phyloP scores from a whole-genome alignment of 1,140 invertebrate species.

The Scylla paramamosain region DNA sequence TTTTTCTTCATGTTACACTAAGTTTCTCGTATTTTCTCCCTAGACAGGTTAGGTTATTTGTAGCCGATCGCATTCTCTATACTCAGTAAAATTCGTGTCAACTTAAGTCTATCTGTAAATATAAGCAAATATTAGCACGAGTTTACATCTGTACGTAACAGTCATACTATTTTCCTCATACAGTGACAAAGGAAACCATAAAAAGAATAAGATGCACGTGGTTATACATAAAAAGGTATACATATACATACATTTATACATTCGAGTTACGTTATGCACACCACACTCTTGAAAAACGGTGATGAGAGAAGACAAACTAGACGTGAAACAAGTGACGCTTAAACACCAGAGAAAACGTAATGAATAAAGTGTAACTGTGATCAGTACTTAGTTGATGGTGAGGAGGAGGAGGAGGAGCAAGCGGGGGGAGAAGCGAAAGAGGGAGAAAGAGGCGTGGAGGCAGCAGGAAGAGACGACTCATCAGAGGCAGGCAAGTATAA shows the following conservation, averaged over 20 bases:
- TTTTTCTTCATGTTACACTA: not conserved
- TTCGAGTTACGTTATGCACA: not conserved
- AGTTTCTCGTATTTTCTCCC: not conserved
- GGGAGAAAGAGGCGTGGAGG: not conserved
- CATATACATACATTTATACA: not conserved
- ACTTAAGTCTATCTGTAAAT: too few relatives aligned
- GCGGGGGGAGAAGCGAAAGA: not conserved
- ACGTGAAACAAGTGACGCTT: not conserved
- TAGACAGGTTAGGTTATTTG: too few relatives aligned
- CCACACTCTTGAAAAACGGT: not conserved
- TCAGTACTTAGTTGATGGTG: not conserved
- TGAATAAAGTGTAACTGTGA: not conserved
- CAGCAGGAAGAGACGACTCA: not conserved
- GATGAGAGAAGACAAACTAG: not conserved
- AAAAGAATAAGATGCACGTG: too few relatives aligned
- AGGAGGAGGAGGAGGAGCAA: constrained; percentile 5
- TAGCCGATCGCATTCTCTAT: too few relatives aligned
- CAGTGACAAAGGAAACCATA: too few relatives aligned
- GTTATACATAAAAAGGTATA: not conserved
- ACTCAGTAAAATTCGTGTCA: too few relatives aligned
- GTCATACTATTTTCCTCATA: too few relatives aligned
- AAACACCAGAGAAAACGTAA: not conserved
- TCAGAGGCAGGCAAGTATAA: not conserved
- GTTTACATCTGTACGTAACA: too few relatives aligned
- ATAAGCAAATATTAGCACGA: too few relatives aligned